Evolutionary conservation across 2,888 invertebrate genomes (phyloP).

Genomic region (Lithodes maja): DNA sequence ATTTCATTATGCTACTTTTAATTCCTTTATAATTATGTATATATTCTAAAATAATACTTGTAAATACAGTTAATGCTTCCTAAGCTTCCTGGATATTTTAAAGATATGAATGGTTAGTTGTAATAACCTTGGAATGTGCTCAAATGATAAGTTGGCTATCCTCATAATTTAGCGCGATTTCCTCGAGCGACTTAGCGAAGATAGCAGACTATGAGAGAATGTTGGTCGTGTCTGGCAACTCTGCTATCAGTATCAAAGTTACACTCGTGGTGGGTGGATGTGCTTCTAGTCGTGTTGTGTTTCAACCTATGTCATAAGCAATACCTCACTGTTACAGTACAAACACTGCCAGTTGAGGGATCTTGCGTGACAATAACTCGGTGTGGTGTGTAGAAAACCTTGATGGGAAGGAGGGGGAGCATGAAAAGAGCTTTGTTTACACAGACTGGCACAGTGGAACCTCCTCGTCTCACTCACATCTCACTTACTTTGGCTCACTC

Average conservation of each 20-base stretch:
- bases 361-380: background rate
- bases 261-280: background rate
- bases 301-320: background rate
- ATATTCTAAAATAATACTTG: too few relatives aligned
- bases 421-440: background rate
- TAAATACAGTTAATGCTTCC: too few relatives aligned
- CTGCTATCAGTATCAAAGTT: conserved; percentile 5
- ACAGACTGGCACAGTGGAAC: conserved; percentile 9
- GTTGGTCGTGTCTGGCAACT: background rate
- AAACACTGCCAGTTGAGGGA: background rate
- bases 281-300: background rate
- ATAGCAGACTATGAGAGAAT: too few relatives aligned
- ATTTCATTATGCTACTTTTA: too few relatives aligned
- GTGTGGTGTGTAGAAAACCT: background rate
- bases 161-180: too few relatives aligned
- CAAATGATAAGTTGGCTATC: too few relatives aligned
- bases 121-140: too few relatives aligned
- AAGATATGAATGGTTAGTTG: too few relatives aligned
- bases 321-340: background rate
- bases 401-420: background rate
- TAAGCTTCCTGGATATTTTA: too few relatives aligned
- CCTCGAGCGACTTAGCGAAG: too few relatives aligned
- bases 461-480: background rate
- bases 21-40: too few relatives aligned
- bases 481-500: background rate